These are phyloP conservation scores for Apogon talboti DNA, from an alignment of 2,797 vertebrate genomes.

Conservation along the genomic window DNA sequence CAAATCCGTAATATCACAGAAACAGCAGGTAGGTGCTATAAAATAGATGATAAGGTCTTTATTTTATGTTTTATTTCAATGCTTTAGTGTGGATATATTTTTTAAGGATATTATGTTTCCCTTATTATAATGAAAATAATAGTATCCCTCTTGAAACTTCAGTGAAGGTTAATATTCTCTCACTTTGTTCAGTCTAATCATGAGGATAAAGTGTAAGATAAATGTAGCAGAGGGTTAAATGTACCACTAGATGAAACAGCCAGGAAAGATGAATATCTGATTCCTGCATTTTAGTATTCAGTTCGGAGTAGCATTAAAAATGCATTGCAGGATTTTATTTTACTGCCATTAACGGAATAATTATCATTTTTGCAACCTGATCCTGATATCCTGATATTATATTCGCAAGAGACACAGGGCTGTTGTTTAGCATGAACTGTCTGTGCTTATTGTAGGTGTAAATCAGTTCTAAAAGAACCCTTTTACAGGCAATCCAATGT, in stretches of 20 bases:
- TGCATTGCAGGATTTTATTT: constrained; percentile 9
- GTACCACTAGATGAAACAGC: too few species aligned
- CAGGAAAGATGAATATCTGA: too few species aligned
- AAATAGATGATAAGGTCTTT: constrained; percentile 22
- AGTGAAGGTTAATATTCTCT: not conserved
- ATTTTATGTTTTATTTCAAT: constrained; percentile 24
- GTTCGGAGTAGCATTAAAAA: constrained; percentile 3
- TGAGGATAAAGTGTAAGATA: not conserved
- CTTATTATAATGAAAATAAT: not conserved
- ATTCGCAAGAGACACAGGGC: constrained; percentile 39
- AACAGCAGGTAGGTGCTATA: constrained; percentile 25
- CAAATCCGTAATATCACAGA: constrained; percentile 36
- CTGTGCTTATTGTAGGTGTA: constrained; percentile 15
- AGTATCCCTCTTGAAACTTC: not conserved
- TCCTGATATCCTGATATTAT: not conserved
- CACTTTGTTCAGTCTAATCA: not conserved
- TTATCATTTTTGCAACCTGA: too few species aligned
- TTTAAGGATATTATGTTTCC: too few species aligned
- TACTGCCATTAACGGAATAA: constrained; percentile 8
- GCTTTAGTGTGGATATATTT: not conserved
- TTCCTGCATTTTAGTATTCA: not conserved
- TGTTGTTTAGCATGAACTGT: constrained; percentile 11
- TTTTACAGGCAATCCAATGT: constrained; percentile 19
- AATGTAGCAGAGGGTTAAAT: not conserved
- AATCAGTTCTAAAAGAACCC: constrained; percentile 33